Evolutionary conservation across 2,113 vertebrate genomes (phyloP).

Genomic region (Lamprotornis superbus): DNA sequence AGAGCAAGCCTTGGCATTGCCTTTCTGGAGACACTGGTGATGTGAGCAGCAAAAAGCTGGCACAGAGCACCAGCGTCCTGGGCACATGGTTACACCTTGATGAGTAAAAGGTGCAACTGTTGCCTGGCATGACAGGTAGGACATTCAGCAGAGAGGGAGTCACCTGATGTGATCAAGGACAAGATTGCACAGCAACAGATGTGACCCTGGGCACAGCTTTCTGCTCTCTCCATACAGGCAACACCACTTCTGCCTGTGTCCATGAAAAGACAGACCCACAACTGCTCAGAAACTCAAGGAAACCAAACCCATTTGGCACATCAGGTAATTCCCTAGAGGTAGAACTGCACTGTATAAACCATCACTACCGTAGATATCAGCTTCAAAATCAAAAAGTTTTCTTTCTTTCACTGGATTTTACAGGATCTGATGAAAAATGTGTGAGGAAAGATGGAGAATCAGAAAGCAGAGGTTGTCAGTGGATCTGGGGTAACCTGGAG

Average conservation of each 20-base stretch:
- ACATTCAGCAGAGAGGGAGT: neutral
- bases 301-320: neutral
- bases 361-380: neutral
- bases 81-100: accelerated
- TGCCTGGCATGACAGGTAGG: neutral
- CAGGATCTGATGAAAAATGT: neutral
- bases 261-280: neutral
- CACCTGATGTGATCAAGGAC: accelerated
- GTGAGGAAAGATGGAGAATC: neutral
- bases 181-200: neutral
- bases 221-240: neutral
- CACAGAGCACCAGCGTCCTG: neutral
- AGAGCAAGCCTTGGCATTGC: neutral
- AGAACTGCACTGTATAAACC: neutral
- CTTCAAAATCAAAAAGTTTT: neutral
- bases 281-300: neutral
- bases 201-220: neutral
- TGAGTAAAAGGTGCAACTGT: neutral
- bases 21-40: neutral
- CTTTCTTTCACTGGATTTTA: neutral
- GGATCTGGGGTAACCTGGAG: neutral
- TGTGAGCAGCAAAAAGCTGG: neutral
- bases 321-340: neutral
- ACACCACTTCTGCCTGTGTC: neutral
- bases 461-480: neutral